These are phyloP conservation scores for Centrocercus urophasianus DNA, from an alignment of 2,113 vertebrate genomes.

Conservation along the genomic window DNA sequence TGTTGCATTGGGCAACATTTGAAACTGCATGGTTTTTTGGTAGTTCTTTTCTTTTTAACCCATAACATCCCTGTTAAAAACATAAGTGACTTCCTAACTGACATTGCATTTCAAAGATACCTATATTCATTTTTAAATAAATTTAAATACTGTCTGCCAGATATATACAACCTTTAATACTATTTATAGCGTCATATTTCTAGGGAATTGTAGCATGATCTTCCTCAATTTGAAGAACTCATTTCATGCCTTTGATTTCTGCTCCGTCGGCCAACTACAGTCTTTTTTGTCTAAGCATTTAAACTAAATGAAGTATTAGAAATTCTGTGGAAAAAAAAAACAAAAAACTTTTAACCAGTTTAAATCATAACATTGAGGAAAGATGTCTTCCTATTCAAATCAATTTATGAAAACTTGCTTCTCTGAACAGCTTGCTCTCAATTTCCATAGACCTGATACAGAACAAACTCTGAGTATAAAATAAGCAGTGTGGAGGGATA, in stretches of 20 bases:
- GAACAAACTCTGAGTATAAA: not conserved
- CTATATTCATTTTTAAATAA: not conserved
- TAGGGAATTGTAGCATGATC: not conserved
- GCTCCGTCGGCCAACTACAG: not conserved
- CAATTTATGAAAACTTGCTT: not conserved
- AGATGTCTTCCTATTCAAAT: not conserved
- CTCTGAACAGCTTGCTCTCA: not conserved
- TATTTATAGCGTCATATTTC: not conserved
- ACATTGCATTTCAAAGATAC: not conserved
- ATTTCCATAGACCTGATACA: not conserved
- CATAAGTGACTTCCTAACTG: not conserved
- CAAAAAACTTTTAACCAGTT: slow-evolving; percentile 14
- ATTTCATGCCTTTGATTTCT: slow-evolving; percentile 34
- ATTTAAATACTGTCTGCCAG: not conserved
- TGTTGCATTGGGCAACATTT: not conserved
- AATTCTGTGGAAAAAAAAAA: not conserved
- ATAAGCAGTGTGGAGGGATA: not conserved
- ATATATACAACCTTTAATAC: not conserved
- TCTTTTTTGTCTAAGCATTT: slow-evolving; percentile 28
- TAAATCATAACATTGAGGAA: not conserved
- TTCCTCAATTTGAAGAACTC: not conserved
- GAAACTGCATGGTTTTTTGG: not conserved
- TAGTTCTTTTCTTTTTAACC: not conserved
- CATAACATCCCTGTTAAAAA: not conserved
- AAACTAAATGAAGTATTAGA: slow-evolving; percentile 7